Evolutionary conservation across 92 coral and sea anemone species (phyloP).

Genomic region (Bergia puertoricense): DNA sequence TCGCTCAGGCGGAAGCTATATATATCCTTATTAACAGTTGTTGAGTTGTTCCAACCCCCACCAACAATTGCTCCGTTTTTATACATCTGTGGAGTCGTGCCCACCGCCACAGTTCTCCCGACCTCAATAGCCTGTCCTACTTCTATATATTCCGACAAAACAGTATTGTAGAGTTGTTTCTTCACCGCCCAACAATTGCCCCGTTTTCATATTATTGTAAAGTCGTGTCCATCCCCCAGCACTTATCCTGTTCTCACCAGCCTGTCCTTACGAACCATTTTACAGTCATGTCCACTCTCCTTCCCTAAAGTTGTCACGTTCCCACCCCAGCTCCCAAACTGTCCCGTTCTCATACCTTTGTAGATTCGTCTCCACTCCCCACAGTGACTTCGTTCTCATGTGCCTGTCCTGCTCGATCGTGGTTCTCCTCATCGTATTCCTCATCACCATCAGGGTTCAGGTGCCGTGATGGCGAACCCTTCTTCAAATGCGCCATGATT

Average conservation of each 20-base stretch:
- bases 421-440: not conserved
- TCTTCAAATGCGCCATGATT: constrained; percentile 85
- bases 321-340: not conserved
- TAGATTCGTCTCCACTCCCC: not conserved
- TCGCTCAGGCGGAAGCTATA: too few relatives aligned
- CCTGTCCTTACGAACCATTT: too few relatives aligned
- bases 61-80: too few relatives aligned
- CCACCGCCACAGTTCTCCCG: too few relatives aligned
- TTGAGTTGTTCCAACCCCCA: too few relatives aligned
- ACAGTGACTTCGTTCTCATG: not conserved
- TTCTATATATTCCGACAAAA: too few relatives aligned
- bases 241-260: not conserved
- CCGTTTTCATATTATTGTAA: too few relatives aligned
- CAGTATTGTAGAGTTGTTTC: too few relatives aligned
- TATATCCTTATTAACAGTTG: not conserved
- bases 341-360: not conserved
- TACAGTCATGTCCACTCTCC: not conserved
- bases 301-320: not conserved
- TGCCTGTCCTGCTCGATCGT: not conserved
- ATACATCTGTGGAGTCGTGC: too few relatives aligned
- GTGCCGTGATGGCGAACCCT: not conserved
- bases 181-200: too few relatives aligned
- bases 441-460: not conserved
- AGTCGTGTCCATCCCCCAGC: too few relatives aligned
- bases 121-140: not conserved